Conservation (phyloP, 2,888 invertebrate genomes). For the Phoenoteleia sp. region DNA sequence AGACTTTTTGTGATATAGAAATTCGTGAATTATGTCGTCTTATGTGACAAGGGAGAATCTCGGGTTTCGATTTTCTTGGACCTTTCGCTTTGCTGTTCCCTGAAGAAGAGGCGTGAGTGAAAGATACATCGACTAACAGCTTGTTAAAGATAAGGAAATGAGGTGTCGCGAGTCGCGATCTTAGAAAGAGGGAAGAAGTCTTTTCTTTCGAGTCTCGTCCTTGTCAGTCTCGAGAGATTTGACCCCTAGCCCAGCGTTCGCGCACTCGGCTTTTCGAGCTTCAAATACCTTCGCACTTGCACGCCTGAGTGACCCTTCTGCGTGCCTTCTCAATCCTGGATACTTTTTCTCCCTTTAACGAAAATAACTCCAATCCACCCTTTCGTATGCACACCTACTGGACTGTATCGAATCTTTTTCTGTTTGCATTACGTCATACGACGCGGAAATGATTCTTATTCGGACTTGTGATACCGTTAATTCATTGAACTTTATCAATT, state of each 20-base stretch:
- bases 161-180: conserved; percentile 84
- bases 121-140: conserved; percentile 81
- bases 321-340: conserved; percentile 63
- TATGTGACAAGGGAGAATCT: no score
- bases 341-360: conserved; percentile 59
- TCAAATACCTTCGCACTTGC: conserved; percentile 85
- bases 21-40: no score
- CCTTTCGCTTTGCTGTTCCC: no score
- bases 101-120: conserved; percentile 23
- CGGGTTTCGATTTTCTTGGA: no score
- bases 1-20: no score
- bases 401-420: conserved; percentile 69
- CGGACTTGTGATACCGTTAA: conserved; percentile 38
- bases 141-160: conserved; percentile 87
- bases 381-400: conserved; percentile 68
- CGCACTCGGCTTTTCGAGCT: conserved; percentile 70
- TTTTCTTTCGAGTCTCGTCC: conserved; percentile 63
- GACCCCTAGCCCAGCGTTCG: conserved; percentile 67
- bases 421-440: conserved; percentile 30
- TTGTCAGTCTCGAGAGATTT: conserved; percentile 77
- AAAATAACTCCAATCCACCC: conserved; percentile 73
- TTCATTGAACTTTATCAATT: no score
- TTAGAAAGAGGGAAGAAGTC: conserved; percentile 60
- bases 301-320: conserved; percentile 82
- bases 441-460: conserved; percentile 43